phyloP scores from a whole-genome alignment of 2,888 invertebrate genomes.

The Cosmia trapezina region DNA sequence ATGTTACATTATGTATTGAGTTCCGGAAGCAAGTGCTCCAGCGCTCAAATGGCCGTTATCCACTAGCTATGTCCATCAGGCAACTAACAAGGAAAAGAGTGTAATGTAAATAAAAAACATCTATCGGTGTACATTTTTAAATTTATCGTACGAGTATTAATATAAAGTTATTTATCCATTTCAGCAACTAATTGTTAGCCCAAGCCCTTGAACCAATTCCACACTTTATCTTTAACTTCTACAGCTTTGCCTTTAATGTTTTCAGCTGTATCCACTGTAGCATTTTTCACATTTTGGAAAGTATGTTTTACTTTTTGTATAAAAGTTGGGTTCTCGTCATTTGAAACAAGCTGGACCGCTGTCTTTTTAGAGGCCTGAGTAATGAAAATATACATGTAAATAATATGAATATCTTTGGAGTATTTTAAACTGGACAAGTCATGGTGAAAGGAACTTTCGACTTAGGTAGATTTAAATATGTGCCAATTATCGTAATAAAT shows the following conservation, averaged over 20 bases:
- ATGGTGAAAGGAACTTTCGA: neutral
- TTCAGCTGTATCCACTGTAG: neutral
- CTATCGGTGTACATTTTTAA: neutral
- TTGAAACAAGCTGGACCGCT: neutral
- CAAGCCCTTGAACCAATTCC: neutral
- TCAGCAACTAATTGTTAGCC: neutral
- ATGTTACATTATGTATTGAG: neutral
- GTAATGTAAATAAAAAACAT: neutral
- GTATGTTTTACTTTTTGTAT: neutral
- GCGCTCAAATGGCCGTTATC: neutral
- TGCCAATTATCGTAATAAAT: neutral
- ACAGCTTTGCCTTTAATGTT: neutral
- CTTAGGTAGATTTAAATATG: neutral
- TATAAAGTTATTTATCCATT: neutral
- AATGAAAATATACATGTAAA: conserved; percentile 18
- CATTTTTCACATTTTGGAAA: neutral
- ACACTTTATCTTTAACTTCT: neutral
- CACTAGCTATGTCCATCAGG: neutral
- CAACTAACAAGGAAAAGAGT: neutral
- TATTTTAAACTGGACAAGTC: conserved; percentile 26
- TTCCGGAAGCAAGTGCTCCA: neutral
- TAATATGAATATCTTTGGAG: conserved; percentile 18
- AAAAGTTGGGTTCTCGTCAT: neutral
- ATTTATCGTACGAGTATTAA: neutral
- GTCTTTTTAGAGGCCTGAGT: neutral